phyloP scores from a whole-genome alignment of 2,113 vertebrate genomes.

The Pedetes capensis region DNA sequence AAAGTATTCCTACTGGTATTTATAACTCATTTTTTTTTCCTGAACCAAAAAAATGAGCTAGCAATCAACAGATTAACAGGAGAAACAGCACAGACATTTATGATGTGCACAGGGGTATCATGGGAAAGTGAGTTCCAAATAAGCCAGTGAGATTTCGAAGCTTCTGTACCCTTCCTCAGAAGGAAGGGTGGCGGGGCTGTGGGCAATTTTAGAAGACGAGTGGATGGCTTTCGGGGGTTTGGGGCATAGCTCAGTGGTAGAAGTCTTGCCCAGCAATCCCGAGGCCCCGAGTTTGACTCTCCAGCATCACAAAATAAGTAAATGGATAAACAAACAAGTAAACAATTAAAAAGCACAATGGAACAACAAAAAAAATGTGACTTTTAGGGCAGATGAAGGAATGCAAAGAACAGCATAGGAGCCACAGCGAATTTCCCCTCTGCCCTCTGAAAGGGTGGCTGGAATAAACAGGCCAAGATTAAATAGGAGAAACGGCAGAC shows the following conservation, averaged over 20 bases:
- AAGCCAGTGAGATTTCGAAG: not conserved
- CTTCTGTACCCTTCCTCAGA: not conserved
- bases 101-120: no score
- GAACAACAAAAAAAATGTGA: no score
- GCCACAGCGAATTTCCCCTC: not conserved
- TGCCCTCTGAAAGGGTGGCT: not conserved
- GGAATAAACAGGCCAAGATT: not conserved
- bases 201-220: not conserved
- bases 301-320: no score
- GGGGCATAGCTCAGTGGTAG: no score
- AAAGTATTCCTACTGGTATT: not conserved
- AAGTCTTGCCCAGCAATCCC: no score
- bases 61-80: not conserved
- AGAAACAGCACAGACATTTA: not conserved
- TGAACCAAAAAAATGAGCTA: not conserved
- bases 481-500: not conserved
- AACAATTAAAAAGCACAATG: no score
- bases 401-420: not conserved
- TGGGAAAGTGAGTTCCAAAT: not conserved
- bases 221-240: not conserved
- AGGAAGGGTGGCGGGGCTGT: no score
- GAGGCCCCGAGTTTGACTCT: no score
- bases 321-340: no score
- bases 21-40: not conserved
- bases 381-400: not conserved